Evolutionary conservation across 2,888 invertebrate genomes (phyloP).

Genomic region (Myathropa florea): DNA sequence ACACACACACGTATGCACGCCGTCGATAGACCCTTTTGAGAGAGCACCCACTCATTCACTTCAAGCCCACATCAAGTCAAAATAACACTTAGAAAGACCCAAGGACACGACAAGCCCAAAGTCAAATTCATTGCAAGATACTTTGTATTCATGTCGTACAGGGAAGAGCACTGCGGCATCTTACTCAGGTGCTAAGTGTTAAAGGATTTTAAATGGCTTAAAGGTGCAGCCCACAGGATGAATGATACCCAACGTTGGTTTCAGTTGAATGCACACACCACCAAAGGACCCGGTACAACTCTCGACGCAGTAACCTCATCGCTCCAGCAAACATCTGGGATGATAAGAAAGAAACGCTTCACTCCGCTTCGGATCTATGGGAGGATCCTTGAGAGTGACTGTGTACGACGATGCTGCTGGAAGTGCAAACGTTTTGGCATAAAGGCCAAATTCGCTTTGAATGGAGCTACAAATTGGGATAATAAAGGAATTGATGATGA

Average conservation of each 20-base stretch:
- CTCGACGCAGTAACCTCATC: conserved; percentile 47
- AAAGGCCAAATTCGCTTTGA: conserved; percentile 73
- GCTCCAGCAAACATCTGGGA: conserved; percentile 23
- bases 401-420: conserved; percentile 10
- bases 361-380: conserved; percentile 16
- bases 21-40: background rate
- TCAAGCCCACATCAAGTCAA: background rate
- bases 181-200: conserved; percentile 41
- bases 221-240: conserved; percentile 48
- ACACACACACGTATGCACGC: background rate
- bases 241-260: conserved; percentile 32
- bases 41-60: background rate
- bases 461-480: conserved; percentile 74
- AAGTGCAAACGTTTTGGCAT: conserved; percentile 64
- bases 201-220: conserved; percentile 58
- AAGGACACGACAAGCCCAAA: conserved; percentile 28
- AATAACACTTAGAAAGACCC: background rate
- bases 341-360: conserved; percentile 15
- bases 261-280: conserved; percentile 34
- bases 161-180: conserved; percentile 26
- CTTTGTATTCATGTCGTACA: conserved; percentile 60
- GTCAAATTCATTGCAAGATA: conserved; percentile 28
- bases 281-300: background rate
- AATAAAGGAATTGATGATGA: conserved; percentile 73
- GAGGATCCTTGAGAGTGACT: conserved; percentile 17